Base-by-base conservation (phyloP, 1,140 invertebrate genomes). In the Ceratina japonica region DNA sequence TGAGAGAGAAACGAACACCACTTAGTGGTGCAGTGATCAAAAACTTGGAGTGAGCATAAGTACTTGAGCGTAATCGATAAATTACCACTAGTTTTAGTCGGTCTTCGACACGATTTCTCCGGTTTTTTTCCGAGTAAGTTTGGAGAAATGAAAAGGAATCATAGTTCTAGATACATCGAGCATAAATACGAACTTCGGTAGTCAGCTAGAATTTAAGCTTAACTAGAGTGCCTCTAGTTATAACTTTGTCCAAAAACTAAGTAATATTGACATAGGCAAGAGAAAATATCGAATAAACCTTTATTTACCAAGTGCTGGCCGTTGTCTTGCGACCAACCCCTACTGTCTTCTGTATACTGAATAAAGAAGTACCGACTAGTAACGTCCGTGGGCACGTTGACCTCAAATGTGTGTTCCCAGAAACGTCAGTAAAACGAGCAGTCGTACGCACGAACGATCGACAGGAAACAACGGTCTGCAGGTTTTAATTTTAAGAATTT, bases 211-310 rank as follows among this genome's bases (percentile, higher is more conserved):
- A 63, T 88, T 86, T 89, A 90, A 90, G 89, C 89, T 89, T 89
- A 78, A 88, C 87, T 90, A 90, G 37, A 44, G 89, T 90, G 89
- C 89, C 89, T 90, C 88, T 90, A 89, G 87, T 81, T 80, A 82
- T 89, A 89, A 87, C 72, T 86, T 54, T 83, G 52, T 87, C 71
- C 66, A 79, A 81, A 83, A 70, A 44, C 37, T 85, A 84, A 87
- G 81, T 81, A 61, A 68, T 37, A 83, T 75, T 74, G 69, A 62
- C 15, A 58, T 84, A 86, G 84, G 78, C 79, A 37, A 83, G 64
- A 77, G 71, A 74, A n/a, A n/a, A 66, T 58, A 74, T 82, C 69
- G 69, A 72, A 65, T 75, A 86, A 86, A 86, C 62, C 52, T 86
- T 86, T 86, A 86, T 86, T 86, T 86, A 86, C 77, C 81, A 86